These are phyloP conservation scores for Rhamnusium bicolor DNA, from an alignment of 2,888 invertebrate species.

Conservation along the genomic window DNA sequence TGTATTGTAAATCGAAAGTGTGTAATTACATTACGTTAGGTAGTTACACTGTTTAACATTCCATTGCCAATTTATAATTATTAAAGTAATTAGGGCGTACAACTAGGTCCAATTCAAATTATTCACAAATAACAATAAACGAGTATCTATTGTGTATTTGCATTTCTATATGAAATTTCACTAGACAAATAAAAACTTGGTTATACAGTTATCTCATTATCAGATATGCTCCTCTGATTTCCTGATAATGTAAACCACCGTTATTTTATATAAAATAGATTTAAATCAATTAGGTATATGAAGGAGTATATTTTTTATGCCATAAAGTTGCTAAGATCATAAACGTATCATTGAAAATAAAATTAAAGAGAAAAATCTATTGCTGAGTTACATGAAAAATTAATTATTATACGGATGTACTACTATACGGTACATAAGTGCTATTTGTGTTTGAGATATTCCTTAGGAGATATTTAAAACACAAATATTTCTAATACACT, in stretches of 20 bases:
- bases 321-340: too few relatives aligned
- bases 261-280: background rate
- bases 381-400: too few relatives aligned
- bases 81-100: slow-evolving; percentile 33
- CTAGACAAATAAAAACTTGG: too few relatives aligned
- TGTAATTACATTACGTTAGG: slow-evolving; percentile 11
- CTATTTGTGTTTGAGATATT: too few relatives aligned
- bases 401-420: too few relatives aligned
- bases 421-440: too few relatives aligned
- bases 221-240: background rate
- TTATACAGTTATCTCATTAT: background rate
- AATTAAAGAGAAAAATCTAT: too few relatives aligned
- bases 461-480: too few relatives aligned
- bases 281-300: background rate
- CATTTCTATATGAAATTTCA: background rate
- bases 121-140: slow-evolving; percentile 19
- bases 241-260: background rate
- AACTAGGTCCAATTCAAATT: slow-evolving; percentile 10
- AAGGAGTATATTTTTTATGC: too few relatives aligned
- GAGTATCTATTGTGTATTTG: slow-evolving; percentile 4
- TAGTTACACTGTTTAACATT: slow-evolving; percentile 12
- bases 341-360: too few relatives aligned
- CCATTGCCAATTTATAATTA: slow-evolving; percentile 34
- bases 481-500: too few relatives aligned
- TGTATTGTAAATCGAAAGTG: slow-evolving; percentile 28